Evolutionary conservation across 2,797 vertebrate species (phyloP).

Genomic region (Crocidura indochinensis): DNA sequence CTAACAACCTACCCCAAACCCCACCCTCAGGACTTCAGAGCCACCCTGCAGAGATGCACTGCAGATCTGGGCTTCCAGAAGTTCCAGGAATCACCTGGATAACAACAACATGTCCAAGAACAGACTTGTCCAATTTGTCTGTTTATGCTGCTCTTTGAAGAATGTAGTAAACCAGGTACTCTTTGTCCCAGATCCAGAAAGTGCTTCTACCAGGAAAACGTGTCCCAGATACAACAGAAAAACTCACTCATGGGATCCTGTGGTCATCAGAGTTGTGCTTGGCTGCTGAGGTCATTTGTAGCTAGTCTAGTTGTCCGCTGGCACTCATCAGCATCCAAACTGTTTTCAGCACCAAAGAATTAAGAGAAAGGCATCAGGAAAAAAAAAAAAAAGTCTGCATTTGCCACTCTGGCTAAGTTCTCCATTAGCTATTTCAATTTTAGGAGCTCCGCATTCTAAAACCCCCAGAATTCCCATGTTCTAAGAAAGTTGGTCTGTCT

Average conservation of each 20-base stretch:
- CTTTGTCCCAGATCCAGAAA: background rate
- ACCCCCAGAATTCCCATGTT: too few relatives aligned
- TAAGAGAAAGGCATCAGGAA: slow-evolving; percentile 21
- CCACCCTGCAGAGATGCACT: background rate
- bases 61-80: background rate
- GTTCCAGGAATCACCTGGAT: background rate
- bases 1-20: background rate
- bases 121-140: background rate
- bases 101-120: background rate
- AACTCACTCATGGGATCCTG: background rate
- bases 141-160: slow-evolving; percentile 7
- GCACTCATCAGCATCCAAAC: background rate
- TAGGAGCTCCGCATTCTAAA: too few relatives aligned
- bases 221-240: background rate
- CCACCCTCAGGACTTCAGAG: background rate
- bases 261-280: background rate
- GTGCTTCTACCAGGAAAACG: slow-evolving; percentile 11
- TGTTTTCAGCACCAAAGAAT: background rate
- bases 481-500: too few relatives aligned
- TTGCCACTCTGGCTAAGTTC: too few relatives aligned
- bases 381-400: background rate
- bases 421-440: too few relatives aligned
- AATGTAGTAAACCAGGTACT: background rate
- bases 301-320: background rate
- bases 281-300: background rate